A percentile compares a stretch with the other conserved stretches of the same genome.
These are phyloP conservation scores for Crypturellus tataupa DNA, from an alignment of 2,797 vertebrate genomes.

Conservation along the genomic window DNA sequence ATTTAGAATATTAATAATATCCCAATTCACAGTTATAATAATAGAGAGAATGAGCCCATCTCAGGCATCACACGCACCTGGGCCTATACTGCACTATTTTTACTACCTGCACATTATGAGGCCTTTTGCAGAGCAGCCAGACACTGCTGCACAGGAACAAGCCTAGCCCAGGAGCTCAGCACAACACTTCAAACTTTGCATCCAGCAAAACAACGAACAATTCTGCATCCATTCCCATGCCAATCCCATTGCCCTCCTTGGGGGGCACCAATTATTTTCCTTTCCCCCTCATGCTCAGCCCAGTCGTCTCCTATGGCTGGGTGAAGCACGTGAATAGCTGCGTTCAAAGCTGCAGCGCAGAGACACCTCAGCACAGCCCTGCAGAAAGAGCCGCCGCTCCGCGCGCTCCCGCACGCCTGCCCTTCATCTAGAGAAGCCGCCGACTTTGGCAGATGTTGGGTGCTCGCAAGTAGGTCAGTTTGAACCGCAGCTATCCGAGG, in stretches of 20 bases:
- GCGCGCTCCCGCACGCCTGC: background rate
- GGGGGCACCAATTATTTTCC: slow-evolving; percentile 68
- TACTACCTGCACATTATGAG: background rate
- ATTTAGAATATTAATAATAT: background rate
- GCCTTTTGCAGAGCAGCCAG: background rate
- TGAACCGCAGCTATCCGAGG: background rate
- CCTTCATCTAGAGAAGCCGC: slow-evolving; percentile 21
- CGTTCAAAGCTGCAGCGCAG: background rate
- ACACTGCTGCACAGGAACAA: background rate
- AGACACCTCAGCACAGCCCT: slow-evolving; percentile 31
- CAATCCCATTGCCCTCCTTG: slow-evolving; percentile 26
- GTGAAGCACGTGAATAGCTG: slow-evolving; percentile 35
- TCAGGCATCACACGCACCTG: background rate
- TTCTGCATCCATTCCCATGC: slow-evolving; percentile 45
- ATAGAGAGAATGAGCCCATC: background rate
- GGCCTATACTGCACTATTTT: background rate
- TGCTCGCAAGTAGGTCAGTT: slow-evolving; percentile 72
- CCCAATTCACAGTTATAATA: background rate
- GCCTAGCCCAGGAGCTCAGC: background rate
- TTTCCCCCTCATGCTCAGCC: slow-evolving; percentile 41
- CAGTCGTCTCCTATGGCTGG: slow-evolving; percentile 14
- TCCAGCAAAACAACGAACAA: slow-evolving; percentile 42
- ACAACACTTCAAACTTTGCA: slow-evolving; percentile 3
- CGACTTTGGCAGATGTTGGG: slow-evolving; percentile 62
- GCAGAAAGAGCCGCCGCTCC: slow-evolving; percentile 17